Evolutionary conservation across 2,113 vertebrate species (phyloP), one percentile per base, ranked within the genome.

Genomic region (Vulpes ferrilata): DNA sequence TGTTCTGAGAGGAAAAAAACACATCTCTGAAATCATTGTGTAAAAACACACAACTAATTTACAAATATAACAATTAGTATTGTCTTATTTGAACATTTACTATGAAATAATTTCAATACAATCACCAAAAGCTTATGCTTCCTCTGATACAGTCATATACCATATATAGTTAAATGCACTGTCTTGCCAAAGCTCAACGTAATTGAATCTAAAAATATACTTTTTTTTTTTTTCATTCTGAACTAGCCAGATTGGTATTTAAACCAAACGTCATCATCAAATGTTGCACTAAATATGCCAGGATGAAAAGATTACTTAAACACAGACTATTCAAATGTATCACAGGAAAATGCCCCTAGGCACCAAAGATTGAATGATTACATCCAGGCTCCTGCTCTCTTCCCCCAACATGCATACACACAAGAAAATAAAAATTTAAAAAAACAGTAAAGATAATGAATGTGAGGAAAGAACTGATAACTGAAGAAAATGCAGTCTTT

Each of bases 161-260:
- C 82, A 95, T 89, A 97, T 93, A 90, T 90, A 97, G 95, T 53
- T 95, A 86, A 90, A 48, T 1, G 74, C 88, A 65, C 64, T 93
- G 73, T 95, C 74, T 93, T 91, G 92, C 93, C 86, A 96, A 97
- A 87, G 90, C 62, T n/a, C 27, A 93, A 97, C 82, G 93, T 88
- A 74, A 97, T 0, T 2, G 12, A 51, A 3, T 67, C 57, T 89
- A 91, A 93, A 98, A 98, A 95, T 25, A 90, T 1, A 67, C 51
- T 84, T 96, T 51, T 94, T 80, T 96, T 80, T 96, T 69, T 97
- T 93, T 59, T 94, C 82, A 90, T 62, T 15, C 85, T 97, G 86
- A 97, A 95, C 30, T 96, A 97, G 60, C 90, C 67, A 95, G 67
- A 95, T 79, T 96, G 88, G 90, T 91, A 98, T 97, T 97, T 94